Evolutionary conservation across 2,888 invertebrate species (phyloP), one percentile per base, ranked within the genome.

Genomic region (Drosophila leonis): DNA sequence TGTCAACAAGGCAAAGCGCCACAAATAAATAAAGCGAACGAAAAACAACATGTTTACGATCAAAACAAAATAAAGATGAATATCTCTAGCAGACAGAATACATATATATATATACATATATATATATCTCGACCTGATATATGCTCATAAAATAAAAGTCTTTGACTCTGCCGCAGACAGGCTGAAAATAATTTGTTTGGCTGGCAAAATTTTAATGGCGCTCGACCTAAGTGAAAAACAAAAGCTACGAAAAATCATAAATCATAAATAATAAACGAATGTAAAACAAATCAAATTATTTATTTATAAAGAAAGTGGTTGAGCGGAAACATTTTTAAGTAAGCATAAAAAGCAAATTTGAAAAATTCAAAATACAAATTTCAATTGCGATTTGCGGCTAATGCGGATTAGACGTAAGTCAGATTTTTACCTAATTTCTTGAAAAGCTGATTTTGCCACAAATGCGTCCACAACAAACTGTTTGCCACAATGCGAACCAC

Each of bases 151-250:
- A 64, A 15, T 8, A 44, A 66, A 49, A 64, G 83, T 73, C 78
- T 87, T 84, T 79, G 76, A 82, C 82, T 79, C 84, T 84, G 87
- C 42, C 79, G 84, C 82, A 75, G 74, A 80, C 70, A 41, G 42
- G 33, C 33, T 51, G 48, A 75, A 85, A 72, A 70, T 67, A 62
- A 18, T 68, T 75, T 67, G 65, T 75, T 63, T 65, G 65, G 49
- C 57, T 51, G 13, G 51, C 56, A 67, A 61, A 54, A 64, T 65
- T 76, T 59, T 37, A 56, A 51, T 33, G 20, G 9, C 48, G 27
- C 29, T 48, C 48, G 48, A 48, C 48, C 48, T 24, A 24, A 37
- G 37, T 57, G 65, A 44, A 77, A 77, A 77, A 65, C 64, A 72
- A 72, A 65, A 82, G 63, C 61, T n/a, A n/a, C n/a, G n/a, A n/a